Percentiles rank a stretch among this genome's conserved stretches.
These are phyloP conservation scores for Synergus laeviventris DNA, from an alignment of 2,888 invertebrate species.

Conservation along the genomic window DNA sequence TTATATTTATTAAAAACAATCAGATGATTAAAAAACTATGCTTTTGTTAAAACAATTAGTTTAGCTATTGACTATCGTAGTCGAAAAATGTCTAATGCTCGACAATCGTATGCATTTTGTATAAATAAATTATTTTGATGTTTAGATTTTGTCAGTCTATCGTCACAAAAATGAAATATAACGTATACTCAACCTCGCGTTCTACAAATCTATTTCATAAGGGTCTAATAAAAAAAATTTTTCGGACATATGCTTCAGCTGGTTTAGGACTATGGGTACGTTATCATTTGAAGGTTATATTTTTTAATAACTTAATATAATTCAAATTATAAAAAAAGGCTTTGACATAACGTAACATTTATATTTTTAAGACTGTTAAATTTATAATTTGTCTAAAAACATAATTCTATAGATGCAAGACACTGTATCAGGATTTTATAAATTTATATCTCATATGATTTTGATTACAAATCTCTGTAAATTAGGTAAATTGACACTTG, in stretches of 20 bases:
- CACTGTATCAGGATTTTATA: background rate
- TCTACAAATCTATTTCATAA: conserved; percentile 17
- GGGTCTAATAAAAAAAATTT: conserved; percentile 29
- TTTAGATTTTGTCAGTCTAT: background rate
- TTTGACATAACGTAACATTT: background rate
- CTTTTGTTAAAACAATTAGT: background rate
- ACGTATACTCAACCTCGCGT: background rate
- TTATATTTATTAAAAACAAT: background rate
- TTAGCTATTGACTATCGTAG: conserved; percentile 13
- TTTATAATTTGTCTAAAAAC: background rate
- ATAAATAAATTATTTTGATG: conserved; percentile 9
- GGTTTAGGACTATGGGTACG: conserved; percentile 64
- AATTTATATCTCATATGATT: background rate
- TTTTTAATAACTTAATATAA: background rate
- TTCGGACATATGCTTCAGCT: conserved; percentile 58
- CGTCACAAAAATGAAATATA: conserved; percentile 11
- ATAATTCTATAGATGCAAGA: background rate
- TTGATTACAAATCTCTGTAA: no score
- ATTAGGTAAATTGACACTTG: no score
- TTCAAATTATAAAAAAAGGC: background rate
- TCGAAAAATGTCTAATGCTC: background rate
- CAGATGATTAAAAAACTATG: background rate
- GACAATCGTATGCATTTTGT: conserved; percentile 12
- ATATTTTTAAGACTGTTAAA: background rate
- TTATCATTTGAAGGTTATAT: conserved; percentile 29